These are phyloP conservation scores for Lasioglossum oenotherae DNA, from an alignment of 2,888 invertebrate species.

Conservation along the genomic window DNA sequence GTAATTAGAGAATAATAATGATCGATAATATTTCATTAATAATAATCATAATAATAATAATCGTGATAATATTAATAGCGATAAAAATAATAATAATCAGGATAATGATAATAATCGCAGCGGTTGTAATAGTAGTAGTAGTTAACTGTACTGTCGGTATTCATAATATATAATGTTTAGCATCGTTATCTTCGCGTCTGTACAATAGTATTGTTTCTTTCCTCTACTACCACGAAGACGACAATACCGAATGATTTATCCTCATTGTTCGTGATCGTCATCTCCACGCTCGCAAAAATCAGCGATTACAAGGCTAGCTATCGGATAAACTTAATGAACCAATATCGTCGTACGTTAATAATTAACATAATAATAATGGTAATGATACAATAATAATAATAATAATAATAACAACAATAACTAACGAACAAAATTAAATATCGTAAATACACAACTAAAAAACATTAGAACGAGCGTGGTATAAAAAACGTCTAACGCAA, in stretches of 20 bases:
- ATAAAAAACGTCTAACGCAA: constrained; percentile 54
- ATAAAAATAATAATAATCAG: constrained; percentile 14
- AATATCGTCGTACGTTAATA: constrained; percentile 64
- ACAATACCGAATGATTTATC: neutral
- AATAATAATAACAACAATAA: constrained; percentile 67
- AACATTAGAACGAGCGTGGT: constrained; percentile 47
- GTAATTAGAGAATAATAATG: constrained; percentile 69
- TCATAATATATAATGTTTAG: constrained; percentile 82
- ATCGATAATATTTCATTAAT: constrained; percentile 50
- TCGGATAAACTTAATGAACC: constrained; percentile 59
- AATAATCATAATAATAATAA: constrained; percentile 39
- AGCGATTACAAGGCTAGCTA: constrained; percentile 51
- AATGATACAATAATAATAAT: constrained; percentile 62
- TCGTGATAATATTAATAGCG: constrained; percentile 18
- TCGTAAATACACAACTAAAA: constrained; percentile 45
- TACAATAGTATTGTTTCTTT: constrained; percentile 72
- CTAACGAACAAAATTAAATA: constrained; percentile 66
- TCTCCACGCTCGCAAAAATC: constrained; percentile 23
- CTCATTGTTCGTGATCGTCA: neutral
- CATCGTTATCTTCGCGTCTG: constrained; percentile 81
- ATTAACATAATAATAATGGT: constrained; percentile 57
- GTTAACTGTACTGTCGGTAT: constrained; percentile 65
- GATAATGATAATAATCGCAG: constrained; percentile 37
- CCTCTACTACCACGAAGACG: constrained; percentile 19
- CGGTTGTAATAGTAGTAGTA: constrained; percentile 54